These are phyloP conservation scores for Gnathonemus echidnorhynchus DNA, from an alignment of 2,113 vertebrate species.

Conservation along the genomic window DNA sequence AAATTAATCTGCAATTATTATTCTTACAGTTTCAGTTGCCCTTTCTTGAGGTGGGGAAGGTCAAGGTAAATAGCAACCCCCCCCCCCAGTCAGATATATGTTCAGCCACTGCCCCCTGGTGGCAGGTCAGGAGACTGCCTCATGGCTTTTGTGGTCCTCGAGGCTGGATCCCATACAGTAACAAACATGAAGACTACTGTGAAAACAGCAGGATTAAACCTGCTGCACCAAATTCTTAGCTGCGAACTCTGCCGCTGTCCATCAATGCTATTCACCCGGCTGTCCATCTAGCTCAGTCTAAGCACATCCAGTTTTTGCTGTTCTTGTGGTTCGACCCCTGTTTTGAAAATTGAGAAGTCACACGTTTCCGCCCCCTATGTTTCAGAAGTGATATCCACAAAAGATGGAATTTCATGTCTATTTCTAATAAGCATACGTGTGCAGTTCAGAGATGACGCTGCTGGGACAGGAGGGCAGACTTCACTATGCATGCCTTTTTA, in stretches of 20 bases:
- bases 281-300: neutral
- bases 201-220: neutral
- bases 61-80: neutral
- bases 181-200: neutral
- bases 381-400: neutral
- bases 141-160: neutral
- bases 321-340: neutral
- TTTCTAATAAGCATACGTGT: constrained; percentile 14
- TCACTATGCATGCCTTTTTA: constrained; percentile 59
- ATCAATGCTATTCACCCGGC: neutral
- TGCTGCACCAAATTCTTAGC: neutral
- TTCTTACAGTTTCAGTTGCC: neutral
- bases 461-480: constrained; percentile 26
- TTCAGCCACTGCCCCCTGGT: neutral
- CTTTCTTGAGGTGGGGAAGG: neutral
- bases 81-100: neutral
- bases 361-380: neutral
- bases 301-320: neutral
- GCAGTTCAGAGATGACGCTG: constrained; percentile 22
- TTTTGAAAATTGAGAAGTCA: neutral
- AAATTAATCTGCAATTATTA: neutral
- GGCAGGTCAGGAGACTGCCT: neutral
- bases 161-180: neutral
- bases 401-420: constrained; percentile 19
- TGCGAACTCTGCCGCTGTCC: neutral